Evolutionary conservation across 2,113 vertebrate species (phyloP).

Genomic region (Larimichthys polyactis): DNA sequence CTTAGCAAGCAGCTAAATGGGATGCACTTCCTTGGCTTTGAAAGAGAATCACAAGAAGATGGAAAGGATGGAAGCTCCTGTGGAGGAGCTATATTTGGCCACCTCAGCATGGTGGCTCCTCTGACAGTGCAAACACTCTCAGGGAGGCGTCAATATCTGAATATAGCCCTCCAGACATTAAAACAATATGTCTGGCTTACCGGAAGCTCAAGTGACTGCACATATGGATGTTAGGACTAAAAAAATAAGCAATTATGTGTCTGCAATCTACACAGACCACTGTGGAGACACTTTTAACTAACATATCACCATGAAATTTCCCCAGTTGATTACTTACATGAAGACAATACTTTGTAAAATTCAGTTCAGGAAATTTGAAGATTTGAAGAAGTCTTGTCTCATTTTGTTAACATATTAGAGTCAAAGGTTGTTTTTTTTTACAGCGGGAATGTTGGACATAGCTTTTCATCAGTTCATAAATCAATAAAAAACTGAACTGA

Average conservation of each 20-base stretch:
- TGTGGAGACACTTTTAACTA: too few relatives aligned
- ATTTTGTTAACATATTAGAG: too few relatives aligned
- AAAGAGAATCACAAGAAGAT: slow-evolving; percentile 27
- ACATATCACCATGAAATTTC: too few relatives aligned
- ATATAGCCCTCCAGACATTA: neutral
- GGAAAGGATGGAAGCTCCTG: slow-evolving; percentile 34
- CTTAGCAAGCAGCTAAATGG: slow-evolving; percentile 5
- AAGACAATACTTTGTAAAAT: too few relatives aligned
- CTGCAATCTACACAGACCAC: neutral
- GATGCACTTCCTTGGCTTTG: slow-evolving; percentile 25
- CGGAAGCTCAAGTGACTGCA: neutral
- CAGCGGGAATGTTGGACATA: too few relatives aligned
- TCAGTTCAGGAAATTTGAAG: too few relatives aligned
- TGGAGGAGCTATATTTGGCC: slow-evolving; percentile 59
- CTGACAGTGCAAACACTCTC: slow-evolving; percentile 23
- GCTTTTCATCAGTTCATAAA: too few relatives aligned
- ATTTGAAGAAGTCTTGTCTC: too few relatives aligned
- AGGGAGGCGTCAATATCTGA: slow-evolving; percentile 17
- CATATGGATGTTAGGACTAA: neutral
- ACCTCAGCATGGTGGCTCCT: slow-evolving; percentile 40
- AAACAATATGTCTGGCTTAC: slow-evolving; percentile 8
- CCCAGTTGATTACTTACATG: too few relatives aligned
- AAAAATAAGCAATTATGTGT: neutral
- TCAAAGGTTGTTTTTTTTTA: too few relatives aligned
- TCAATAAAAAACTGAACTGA: too few relatives aligned